A percentile compares a stretch with the other conserved stretches of the same genome.
These are phyloP conservation scores for Felis chaus DNA, from an alignment of 2,113 vertebrate species.

Conservation along the genomic window DNA sequence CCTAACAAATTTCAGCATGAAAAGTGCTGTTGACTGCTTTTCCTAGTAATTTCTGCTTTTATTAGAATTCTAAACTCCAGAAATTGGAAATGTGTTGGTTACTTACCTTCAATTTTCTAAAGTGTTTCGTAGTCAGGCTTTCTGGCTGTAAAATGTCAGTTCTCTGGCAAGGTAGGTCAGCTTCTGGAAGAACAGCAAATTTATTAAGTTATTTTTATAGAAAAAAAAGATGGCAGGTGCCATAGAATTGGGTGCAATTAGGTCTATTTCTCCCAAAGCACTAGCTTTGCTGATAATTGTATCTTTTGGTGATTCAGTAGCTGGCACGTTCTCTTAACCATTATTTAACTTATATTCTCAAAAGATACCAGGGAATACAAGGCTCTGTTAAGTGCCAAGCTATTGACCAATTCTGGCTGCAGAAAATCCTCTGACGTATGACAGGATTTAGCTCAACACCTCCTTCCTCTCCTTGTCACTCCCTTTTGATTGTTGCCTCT, in stretches of 20 bases:
- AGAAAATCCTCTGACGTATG: slow-evolving; percentile 39
- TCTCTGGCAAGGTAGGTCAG: neutral
- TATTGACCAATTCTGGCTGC: slow-evolving; percentile 29
- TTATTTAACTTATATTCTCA: slow-evolving; percentile 59
- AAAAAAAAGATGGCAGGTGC: neutral
- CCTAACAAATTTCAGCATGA: neutral
- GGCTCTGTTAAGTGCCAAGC: slow-evolving; percentile 36
- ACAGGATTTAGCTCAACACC: slow-evolving; percentile 32
- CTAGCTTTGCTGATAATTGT: slow-evolving; percentile 36
- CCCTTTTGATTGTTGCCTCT: neutral
- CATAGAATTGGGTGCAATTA: neutral
- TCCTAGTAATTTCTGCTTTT: slow-evolving; percentile 45
- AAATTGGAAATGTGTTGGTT: neutral
- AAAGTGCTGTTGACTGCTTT: slow-evolving; percentile 1
- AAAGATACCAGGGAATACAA: slow-evolving; percentile 42
- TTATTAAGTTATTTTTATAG: slow-evolving; percentile 41
- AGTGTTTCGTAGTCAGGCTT: neutral
- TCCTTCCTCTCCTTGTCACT: neutral
- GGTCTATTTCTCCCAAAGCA: slow-evolving; percentile 34
- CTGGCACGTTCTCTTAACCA: slow-evolving; percentile 59
- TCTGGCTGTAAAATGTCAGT: slow-evolving; percentile 8
- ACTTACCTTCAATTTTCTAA: slow-evolving; percentile 34
- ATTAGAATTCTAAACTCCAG: neutral
- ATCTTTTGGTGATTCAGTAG: slow-evolving; percentile 42
- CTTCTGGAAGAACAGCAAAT: neutral